Conservation (phyloP, 2,113 vertebrate species). For the Seriola aureovittata region DNA sequence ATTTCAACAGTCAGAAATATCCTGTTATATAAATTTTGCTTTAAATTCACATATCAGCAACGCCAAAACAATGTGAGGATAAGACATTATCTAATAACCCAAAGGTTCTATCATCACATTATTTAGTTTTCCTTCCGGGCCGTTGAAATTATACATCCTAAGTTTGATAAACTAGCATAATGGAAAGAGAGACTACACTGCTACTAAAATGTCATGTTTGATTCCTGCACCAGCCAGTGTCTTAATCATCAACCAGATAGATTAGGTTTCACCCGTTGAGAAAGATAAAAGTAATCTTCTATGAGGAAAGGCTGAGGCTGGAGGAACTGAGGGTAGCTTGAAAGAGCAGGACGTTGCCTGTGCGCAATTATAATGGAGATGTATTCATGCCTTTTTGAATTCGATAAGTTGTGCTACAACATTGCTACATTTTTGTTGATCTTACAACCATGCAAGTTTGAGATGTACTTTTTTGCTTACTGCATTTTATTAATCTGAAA, state of each 20-base stretch:
- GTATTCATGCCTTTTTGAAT: neutral
- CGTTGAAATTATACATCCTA: slow-evolving; percentile 24
- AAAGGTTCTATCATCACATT: slow-evolving; percentile 3
- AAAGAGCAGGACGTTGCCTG: neutral
- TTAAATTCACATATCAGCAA: slow-evolving; percentile 14
- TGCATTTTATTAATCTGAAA: neutral
- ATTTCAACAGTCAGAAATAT: slow-evolving; percentile 1
- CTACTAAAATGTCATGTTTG: neutral
- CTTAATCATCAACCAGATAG: neutral
- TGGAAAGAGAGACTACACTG: neutral
- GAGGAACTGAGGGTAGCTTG: neutral
- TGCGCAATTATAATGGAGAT: neutral
- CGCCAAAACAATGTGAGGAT: slow-evolving; percentile 2
- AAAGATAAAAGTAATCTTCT: neutral
- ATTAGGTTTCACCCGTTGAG: slow-evolving; percentile 3
- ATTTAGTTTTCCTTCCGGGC: neutral
- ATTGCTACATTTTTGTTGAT: neutral
- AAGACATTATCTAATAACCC: slow-evolving; percentile 20
- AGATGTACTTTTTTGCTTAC: neutral
- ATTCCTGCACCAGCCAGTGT: neutral
- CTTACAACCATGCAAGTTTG: neutral
- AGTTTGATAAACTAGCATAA: neutral
- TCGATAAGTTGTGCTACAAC: neutral
- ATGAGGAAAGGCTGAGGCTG: neutral
- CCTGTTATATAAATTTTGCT: slow-evolving; percentile 9